Percentiles rank a stretch among this genome's conserved stretches.
phyloP scores from a whole-genome alignment of 1,140 invertebrate species.

The Drosophila kepulauana region DNA sequence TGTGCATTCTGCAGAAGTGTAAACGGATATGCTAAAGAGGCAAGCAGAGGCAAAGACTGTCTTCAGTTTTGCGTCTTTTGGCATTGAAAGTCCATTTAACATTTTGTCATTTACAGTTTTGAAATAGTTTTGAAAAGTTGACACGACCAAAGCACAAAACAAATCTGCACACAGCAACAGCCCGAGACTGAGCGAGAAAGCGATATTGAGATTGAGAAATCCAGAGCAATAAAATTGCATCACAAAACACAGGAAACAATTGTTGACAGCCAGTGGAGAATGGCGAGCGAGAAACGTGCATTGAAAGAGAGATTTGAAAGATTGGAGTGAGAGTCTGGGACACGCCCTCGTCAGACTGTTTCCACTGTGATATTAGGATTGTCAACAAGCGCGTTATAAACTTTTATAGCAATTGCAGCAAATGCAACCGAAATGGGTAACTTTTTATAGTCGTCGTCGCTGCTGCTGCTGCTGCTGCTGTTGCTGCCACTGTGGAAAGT shows the following conservation, averaged over 20 bases:
- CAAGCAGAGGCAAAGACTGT: slow-evolving; percentile 15
- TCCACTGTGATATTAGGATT: slow-evolving; percentile 73
- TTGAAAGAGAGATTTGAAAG: slow-evolving; percentile 15
- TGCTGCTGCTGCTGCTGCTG: not conserved
- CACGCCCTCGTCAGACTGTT: slow-evolving; percentile 19
- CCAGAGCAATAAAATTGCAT: slow-evolving; percentile 69
- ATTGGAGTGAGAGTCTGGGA: not conserved
- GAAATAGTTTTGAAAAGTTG: slow-evolving; percentile 84
- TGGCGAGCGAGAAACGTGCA: slow-evolving; percentile 3
- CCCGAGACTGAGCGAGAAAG: not conserved
- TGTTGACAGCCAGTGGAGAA: slow-evolving; percentile 57
- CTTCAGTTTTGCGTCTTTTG: slow-evolving; percentile 51
- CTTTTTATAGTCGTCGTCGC: slow-evolving; percentile 50
- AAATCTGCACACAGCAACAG: slow-evolving; percentile 52
- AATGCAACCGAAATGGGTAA: slow-evolving; percentile 27
- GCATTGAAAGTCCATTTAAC: slow-evolving; percentile 84
- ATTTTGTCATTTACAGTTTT: slow-evolving; percentile 85
- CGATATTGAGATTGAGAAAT: slow-evolving; percentile 9
- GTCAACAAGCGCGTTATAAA: slow-evolving; percentile 81
- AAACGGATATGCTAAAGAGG: slow-evolving; percentile 72
- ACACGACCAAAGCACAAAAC: slow-evolving; percentile 64
- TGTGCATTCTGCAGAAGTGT: slow-evolving; percentile 66
- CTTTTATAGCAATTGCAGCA: slow-evolving; percentile 66
- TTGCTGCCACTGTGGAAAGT: slow-evolving; percentile 36
- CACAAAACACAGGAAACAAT: slow-evolving; percentile 67